Evolutionary conservation across 1,140 invertebrate species (phyloP).

Genomic region (Drosophila insularis): DNA sequence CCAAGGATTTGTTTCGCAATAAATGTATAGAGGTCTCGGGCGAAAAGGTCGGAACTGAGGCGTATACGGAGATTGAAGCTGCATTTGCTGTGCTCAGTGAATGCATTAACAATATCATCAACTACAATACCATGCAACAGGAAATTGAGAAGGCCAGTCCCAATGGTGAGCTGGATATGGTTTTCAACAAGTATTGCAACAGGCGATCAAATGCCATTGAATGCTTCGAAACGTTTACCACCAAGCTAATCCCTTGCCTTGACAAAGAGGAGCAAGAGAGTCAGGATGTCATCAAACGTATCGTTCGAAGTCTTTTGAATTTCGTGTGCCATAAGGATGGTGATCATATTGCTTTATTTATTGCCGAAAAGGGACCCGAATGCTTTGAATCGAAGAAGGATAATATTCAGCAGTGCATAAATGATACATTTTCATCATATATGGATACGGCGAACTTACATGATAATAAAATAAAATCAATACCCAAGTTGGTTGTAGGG

Average conservation of each 20-base stretch:
- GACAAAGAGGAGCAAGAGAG: conserved; percentile 84
- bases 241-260: conserved; percentile 85
- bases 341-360: conserved; percentile 91
- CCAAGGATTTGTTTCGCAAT: conserved; percentile 57
- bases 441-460: conserved; percentile 75
- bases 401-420: conserved; percentile 86
- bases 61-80: conserved; percentile 56
- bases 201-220: conserved; percentile 84
- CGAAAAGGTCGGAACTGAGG: conserved; percentile 55
- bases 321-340: conserved; percentile 92
- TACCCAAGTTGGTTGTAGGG: conserved; percentile 71
- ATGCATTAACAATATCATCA: conserved; percentile 84
- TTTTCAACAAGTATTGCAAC: conserved; percentile 85
- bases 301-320: conserved; percentile 87
- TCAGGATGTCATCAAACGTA: conserved; percentile 84
- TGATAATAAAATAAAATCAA: conserved; percentile 56
- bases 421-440: conserved; percentile 84
- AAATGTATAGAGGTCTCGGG: conserved; percentile 74
- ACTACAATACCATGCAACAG: conserved; percentile 83
- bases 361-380: conserved; percentile 89
- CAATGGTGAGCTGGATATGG: conserved; percentile 84
- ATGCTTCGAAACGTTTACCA: conserved; percentile 86
- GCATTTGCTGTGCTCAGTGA: conserved; percentile 60
- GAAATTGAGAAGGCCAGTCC: conserved; percentile 86
- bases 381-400: conserved; percentile 86